These are phyloP conservation scores for Condylostylus longicornis DNA, from an alignment of 1,140 invertebrate species.

Conservation along the genomic window DNA sequence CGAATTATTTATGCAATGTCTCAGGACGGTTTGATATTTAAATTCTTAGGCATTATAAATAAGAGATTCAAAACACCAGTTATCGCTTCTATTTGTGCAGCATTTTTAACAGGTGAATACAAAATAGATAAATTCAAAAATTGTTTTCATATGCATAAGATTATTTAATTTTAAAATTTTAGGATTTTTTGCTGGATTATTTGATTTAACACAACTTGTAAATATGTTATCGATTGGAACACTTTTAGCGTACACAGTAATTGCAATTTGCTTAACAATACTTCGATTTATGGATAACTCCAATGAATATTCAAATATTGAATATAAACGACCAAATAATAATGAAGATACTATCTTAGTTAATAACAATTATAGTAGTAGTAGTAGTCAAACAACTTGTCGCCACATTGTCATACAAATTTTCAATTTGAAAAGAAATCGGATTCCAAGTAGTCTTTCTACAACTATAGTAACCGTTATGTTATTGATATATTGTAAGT, in stretches of 20 bases:
- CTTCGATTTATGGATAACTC: constrained; percentile 42
- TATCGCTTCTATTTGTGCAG: constrained; percentile 52
- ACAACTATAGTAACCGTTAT: too few relatives aligned
- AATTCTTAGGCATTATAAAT: constrained; percentile 52
- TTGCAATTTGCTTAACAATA: constrained; percentile 74
- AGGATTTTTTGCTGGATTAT: constrained; percentile 72
- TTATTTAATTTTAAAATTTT: constrained; percentile 15
- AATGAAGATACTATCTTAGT: too few relatives aligned
- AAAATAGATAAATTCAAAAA: not conserved
- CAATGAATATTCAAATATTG: too few relatives aligned
- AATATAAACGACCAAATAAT: too few relatives aligned
- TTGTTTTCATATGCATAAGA: too few relatives aligned
- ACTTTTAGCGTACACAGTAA: constrained; percentile 80
- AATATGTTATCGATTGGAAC: constrained; percentile 95
- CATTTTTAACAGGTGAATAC: constrained; percentile 42
- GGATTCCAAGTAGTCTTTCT: too few relatives aligned
- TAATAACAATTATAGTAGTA: too few relatives aligned
- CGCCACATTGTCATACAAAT: too few relatives aligned
- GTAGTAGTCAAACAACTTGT: too few relatives aligned
- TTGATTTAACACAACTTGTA: constrained; percentile 74
- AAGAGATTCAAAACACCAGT: constrained; percentile 57
- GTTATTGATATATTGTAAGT: too few relatives aligned
- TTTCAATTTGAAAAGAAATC: not conserved
- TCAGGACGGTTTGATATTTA: constrained; percentile 65
- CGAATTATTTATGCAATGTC: constrained; percentile 79